Percentiles rank a stretch among this genome's conserved stretches.
phyloP scores from a whole-genome alignment of 1,140 invertebrate genomes.

The Drosophila pandora region DNA sequence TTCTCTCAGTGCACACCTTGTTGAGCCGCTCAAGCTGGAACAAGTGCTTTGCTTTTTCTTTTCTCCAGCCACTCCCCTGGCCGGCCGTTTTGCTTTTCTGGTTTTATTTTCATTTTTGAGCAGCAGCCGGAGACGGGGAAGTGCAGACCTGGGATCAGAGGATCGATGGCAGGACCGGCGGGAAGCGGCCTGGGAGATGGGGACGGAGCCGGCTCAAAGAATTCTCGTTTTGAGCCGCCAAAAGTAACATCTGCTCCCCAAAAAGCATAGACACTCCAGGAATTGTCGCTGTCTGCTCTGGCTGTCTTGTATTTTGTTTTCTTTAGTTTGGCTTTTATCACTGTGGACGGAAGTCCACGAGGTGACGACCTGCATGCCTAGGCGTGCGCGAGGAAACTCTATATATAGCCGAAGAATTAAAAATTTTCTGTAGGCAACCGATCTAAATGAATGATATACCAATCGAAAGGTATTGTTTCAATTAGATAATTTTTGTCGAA shows the following conservation, averaged over 20 bases:
- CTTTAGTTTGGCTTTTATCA: constrained; percentile 18
- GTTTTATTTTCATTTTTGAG: constrained; percentile 48
- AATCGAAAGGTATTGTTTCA: no score
- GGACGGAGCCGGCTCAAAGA: constrained; percentile 56
- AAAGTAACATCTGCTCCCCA: constrained; percentile 78
- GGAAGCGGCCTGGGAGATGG: neutral
- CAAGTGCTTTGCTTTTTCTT: constrained; percentile 75
- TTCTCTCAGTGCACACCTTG: constrained; percentile 41
- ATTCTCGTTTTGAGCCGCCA: constrained; percentile 68
- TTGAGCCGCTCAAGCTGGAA: constrained; percentile 65
- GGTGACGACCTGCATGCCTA: no score
- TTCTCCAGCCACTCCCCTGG: constrained; percentile 9
- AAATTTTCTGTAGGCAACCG: no score
- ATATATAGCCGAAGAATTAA: no score
- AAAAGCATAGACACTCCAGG: constrained; percentile 62
- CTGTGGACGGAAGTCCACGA: no score
- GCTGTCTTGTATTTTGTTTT: constrained; percentile 8
- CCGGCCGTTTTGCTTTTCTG: constrained; percentile 36
- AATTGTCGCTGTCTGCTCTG: constrained; percentile 58
- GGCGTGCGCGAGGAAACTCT: no score
- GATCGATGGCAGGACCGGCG: neutral
- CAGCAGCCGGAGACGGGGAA: constrained; percentile 25
- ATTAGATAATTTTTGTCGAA: no score
- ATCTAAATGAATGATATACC: no score
- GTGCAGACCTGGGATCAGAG: constrained; percentile 10